Evolutionary conservation across 2,113 vertebrate species (phyloP), one percentile per base, ranked within the genome.

Genomic region (Eublepharis macularius): DNA sequence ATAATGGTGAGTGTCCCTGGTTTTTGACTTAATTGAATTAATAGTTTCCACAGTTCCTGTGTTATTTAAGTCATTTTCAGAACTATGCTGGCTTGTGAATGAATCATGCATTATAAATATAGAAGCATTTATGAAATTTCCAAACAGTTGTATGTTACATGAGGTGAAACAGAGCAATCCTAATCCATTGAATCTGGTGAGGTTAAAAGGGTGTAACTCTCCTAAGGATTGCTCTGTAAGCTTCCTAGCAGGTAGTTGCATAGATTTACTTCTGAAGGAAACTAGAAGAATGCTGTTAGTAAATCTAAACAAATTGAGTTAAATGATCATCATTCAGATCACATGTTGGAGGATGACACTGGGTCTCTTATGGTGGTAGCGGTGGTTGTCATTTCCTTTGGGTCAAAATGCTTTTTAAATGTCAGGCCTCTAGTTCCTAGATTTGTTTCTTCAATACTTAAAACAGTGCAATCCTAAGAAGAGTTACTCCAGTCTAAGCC

Each of bases 1-100:
- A 99, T 99, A 75, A 99, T 99, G 99, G 99, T 99, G 94, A 98
- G 98, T 94, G 66, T 72, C 60, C 54, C 80, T 91, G 82, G 80
- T 45, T 63, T 63, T 21, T 63, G 29, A 63, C 29, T 63, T 29
- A 63, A 63, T 29, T 63, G 60, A 63, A 63, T 29, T 29, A 63
- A 29, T 29, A 63, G 60, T 21, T 10, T 9, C 82, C 80, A 1
- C 57, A 4, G 68, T 80, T 32, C 19, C 79, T 87, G 34, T 80
- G 21, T 86, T 74, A 17, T 47, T 84, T 57, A 41, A 17, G 13
- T 80, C 63, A 80, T 39, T 86, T 49, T n/a, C 83, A 60, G 57
- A 90, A 68, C 73, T 1, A 45, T 65, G 0, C 26, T 57, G 72
- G 21, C 11, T 43, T 75, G 68, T 69, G 12, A 76, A 57, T n/a